phyloP scores from a whole-genome alignment of 2,888 invertebrate genomes.

The Emmelina monodactyla region DNA sequence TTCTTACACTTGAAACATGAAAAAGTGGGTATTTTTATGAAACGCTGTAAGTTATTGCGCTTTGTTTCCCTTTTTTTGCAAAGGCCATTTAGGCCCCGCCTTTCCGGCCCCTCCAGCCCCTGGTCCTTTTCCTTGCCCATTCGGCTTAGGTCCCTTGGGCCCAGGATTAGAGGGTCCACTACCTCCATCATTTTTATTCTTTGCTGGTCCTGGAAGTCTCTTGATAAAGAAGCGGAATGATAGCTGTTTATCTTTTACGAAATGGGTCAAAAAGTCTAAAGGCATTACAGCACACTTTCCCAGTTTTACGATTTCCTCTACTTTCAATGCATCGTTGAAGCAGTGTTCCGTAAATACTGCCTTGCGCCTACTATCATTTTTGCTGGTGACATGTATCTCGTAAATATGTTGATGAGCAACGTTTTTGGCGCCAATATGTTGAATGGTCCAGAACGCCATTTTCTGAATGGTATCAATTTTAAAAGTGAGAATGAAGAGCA shows the following conservation, averaged over 20 bases:
- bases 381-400: slow-evolving; percentile 42
- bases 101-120: neutral
- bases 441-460: slow-evolving; percentile 44
- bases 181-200: slow-evolving; percentile 20
- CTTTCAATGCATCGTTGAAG: slow-evolving; percentile 38
- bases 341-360: slow-evolving; percentile 42
- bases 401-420: slow-evolving; percentile 39
- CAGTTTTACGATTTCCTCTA: slow-evolving; percentile 39
- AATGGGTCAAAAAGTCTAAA: slow-evolving; percentile 30
- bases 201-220: slow-evolving; percentile 22
- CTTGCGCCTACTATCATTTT: slow-evolving; percentile 34
- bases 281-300: slow-evolving; percentile 44
- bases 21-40: too few species aligned
- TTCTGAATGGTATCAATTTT: slow-evolving; percentile 43
- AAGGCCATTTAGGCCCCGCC: neutral
- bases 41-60: too few species aligned
- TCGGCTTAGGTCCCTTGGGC: slow-evolving; percentile 16
- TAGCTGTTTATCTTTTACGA: slow-evolving; percentile 33
- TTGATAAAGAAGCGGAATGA: slow-evolving; percentile 39
- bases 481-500: slow-evolving; percentile 41
- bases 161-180: slow-evolving; percentile 18
- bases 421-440: slow-evolving; percentile 42
- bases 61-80: too few species aligned
- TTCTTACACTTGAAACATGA: too few species aligned
- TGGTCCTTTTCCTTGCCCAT: slow-evolving; percentile 8